Conservation (phyloP, 2,113 vertebrate genomes). For the Peucedramus taeniatus region DNA sequence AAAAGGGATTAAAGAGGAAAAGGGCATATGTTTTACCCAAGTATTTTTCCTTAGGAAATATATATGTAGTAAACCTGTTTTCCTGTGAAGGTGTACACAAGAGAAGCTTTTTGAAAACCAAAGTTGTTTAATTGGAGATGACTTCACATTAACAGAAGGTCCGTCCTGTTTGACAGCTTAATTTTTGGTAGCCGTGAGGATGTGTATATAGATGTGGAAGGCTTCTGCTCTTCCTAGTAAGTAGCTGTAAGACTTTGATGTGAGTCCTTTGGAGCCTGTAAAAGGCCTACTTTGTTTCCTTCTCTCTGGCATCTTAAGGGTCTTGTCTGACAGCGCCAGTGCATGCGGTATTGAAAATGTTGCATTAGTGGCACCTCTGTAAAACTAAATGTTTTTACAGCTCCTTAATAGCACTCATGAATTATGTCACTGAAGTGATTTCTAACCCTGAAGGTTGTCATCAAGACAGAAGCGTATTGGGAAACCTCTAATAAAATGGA, state of each 20-base stretch:
- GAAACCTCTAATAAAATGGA: not conserved
- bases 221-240: not conserved
- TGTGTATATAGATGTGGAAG: not conserved
- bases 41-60: not conserved
- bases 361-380: not conserved
- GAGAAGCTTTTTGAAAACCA: not conserved
- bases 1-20: not conserved
- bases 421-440: not conserved
- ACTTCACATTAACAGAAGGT: not conserved
- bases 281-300: not conserved
- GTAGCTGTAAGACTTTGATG: not conserved
- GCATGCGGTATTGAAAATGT: not conserved
- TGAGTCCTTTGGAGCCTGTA: not conserved
- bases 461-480: not conserved
- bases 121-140: not conserved
- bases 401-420: not conserved
- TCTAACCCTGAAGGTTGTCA: not conserved
- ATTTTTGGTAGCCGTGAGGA: not conserved
- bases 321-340: not conserved
- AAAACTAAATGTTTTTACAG: not conserved
- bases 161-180: not conserved
- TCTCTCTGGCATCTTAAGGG: not conserved
- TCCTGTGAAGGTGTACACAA: not conserved
- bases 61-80: rapidly evolving
- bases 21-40: not conserved